Base-by-base conservation (phyloP, 2,113 vertebrate species). In the Corydoras sp. region DNA sequence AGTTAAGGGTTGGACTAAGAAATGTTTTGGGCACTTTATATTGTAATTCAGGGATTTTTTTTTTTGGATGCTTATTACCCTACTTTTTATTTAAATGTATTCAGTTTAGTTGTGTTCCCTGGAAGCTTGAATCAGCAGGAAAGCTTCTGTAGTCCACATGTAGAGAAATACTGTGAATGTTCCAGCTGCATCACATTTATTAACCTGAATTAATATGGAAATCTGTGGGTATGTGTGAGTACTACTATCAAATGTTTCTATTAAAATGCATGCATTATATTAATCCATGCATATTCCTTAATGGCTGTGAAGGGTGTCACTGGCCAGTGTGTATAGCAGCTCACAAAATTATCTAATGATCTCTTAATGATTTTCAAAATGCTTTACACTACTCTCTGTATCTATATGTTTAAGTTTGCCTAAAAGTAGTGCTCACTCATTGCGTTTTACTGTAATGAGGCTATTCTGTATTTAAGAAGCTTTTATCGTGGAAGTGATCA, bases 1-100 rank as follows among this genome's bases (percentile, higher is more conserved):
- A 29, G 32, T 53, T 12, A 53, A 5, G 35, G 51, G 51, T 14
- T 53, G 13, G 13, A n/a, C 12, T 15, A 11, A 64, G 75, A 71
- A 76, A 55, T 30, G 18, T 80, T 72, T 68, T 69, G 83, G 88
- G 83, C 85, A 88, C 88, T 91, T 91, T 88, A 90, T 77, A 72
- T 81, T 85, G 63, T 75, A 81, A 83, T 88, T 89, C 86, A 88
- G 89, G 88, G 85, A 76, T 71, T 14, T 78, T 68, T 14, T 78
- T 68, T 67, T 64, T 66, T 72, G 55, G 35, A 68, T 30, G 49
- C 50, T 18, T 2, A 71, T 30, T 71, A 13, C 18, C 18, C 18
- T 24, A 24, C 18, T 24, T 24, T 24, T 24, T 35, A 30, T 5
- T 73, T 65, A 68, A 73, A 64, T 24, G 18, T 24, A 24, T 24